Evolutionary conservation across 2,888 invertebrate species (phyloP).

Genomic region (Arge pagana): DNA sequence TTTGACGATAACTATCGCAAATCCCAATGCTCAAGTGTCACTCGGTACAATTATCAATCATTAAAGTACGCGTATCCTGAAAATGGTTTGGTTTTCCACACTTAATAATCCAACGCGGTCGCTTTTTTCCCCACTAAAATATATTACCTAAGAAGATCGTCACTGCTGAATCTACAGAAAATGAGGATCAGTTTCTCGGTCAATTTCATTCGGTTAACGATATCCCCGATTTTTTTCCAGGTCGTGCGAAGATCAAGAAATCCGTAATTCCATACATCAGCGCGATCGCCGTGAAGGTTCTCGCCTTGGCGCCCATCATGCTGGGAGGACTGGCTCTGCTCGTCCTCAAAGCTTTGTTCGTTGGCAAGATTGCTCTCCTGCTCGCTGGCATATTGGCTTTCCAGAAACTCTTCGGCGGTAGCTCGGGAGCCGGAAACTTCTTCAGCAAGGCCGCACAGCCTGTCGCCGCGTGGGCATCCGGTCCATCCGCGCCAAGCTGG

Average conservation of each 20-base stretch:
- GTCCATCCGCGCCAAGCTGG: constrained; percentile 45
- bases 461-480: constrained; percentile 34
- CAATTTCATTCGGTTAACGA: too few relatives aligned
- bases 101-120: too few relatives aligned
- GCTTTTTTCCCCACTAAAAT: too few relatives aligned
- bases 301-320: constrained; percentile 72
- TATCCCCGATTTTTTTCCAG: constrained; percentile 58
- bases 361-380: constrained; percentile 78
- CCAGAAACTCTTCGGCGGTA: constrained; percentile 69
- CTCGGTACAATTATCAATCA: too few relatives aligned
- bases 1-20: too few relatives aligned
- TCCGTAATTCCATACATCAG: constrained; percentile 70
- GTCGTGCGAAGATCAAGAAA: constrained; percentile 79
- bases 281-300: constrained; percentile 72
- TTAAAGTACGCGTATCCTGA: too few relatives aligned
- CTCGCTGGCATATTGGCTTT: constrained; percentile 73
- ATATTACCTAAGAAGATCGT: too few relatives aligned
- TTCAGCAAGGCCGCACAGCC: constrained; percentile 44
- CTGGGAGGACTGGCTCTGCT: constrained; percentile 74
- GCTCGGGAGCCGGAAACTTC: constrained; percentile 47
- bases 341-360: constrained; percentile 76
- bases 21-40: too few relatives aligned
- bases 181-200: too few relatives aligned
- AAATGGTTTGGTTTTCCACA: too few relatives aligned
- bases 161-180: too few relatives aligned